A percentile compares a stretch with the other conserved stretches of the same genome.
These are phyloP conservation scores for Candoia aspera DNA, from an alignment of 2,113 vertebrate species.

Conservation along the genomic window DNA sequence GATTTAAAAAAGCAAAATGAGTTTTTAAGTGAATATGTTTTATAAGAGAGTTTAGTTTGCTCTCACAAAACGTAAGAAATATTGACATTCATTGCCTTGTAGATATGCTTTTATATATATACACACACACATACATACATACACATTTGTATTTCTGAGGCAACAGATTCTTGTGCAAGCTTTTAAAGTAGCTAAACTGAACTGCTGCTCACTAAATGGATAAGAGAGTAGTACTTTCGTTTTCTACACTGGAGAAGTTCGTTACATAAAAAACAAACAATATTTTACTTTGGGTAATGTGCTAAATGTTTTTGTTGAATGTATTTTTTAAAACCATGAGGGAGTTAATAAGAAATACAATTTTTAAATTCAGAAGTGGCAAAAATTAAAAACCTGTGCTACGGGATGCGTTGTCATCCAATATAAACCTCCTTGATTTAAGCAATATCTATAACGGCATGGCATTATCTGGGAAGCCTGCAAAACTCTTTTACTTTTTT, in stretches of 20 bases:
- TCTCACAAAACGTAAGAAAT: background rate
- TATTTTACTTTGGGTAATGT: background rate
- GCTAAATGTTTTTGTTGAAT: background rate
- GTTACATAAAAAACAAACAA: background rate
- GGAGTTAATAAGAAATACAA: background rate
- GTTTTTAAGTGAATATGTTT: background rate
- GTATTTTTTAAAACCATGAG: background rate
- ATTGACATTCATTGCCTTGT: background rate
- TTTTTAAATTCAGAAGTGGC: background rate
- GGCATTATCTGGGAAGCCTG: background rate
- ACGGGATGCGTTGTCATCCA: background rate
- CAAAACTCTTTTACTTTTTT: background rate
- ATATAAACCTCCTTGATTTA: background rate
- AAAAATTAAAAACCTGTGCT: background rate
- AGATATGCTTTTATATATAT: background rate
- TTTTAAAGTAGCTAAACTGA: background rate
- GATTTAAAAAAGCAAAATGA: background rate
- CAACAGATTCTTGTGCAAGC: background rate
- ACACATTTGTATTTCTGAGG: background rate
- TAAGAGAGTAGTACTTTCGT: background rate
- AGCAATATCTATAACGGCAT: background rate
- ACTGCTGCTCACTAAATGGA: background rate
- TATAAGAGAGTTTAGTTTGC: background rate
- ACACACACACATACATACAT: background rate
- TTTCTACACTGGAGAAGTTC: background rate